Evolutionary conservation across 2,797 vertebrate genomes (phyloP).

Genomic region (Gymnothorax javanicus): DNA sequence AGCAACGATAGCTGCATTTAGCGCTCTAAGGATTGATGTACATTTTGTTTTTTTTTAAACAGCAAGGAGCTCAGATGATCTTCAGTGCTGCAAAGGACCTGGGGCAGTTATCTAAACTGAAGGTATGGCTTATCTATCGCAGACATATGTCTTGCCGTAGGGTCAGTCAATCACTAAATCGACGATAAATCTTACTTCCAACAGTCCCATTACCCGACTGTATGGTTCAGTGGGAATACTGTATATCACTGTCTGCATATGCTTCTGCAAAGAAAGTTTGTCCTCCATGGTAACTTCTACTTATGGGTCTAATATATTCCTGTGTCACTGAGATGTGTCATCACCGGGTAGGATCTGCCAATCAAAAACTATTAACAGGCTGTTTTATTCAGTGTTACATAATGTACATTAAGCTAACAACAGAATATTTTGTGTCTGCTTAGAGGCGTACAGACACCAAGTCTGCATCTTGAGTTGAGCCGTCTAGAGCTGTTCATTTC

Average conservation of each 20-base stretch:
- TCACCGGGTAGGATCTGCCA: not conserved
- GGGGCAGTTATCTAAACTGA: constrained; percentile 95
- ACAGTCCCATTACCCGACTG: not conserved
- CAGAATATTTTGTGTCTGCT: not conserved
- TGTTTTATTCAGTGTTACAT: not conserved
- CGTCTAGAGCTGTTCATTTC: not conserved
- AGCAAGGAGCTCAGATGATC: constrained; percentile 96
- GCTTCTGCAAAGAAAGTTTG: not conserved
- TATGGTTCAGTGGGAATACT: not conserved
- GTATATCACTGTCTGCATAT: not conserved
- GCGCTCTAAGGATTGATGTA: not conserved
- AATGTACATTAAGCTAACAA: not conserved
- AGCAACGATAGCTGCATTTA: no score
- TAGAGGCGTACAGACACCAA: not conserved
- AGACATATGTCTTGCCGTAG: not conserved
- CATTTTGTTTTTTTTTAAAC: constrained; percentile 40
- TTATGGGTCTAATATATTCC: constrained; percentile 4
- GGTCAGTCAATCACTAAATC: not conserved
- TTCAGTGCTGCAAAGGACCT: constrained; percentile 97
- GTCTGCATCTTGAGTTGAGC: not conserved
- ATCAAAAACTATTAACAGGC: constrained; percentile 1
- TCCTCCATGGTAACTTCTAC: constrained; percentile 4
- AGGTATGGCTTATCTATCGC: constrained; percentile 74
- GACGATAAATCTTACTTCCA: not conserved
- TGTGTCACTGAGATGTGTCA: constrained; percentile 18